Evolutionary conservation across 2,888 invertebrate species (phyloP), one percentile per base, ranked within the genome.

Genomic region (Heteromurus nitidus): DNA sequence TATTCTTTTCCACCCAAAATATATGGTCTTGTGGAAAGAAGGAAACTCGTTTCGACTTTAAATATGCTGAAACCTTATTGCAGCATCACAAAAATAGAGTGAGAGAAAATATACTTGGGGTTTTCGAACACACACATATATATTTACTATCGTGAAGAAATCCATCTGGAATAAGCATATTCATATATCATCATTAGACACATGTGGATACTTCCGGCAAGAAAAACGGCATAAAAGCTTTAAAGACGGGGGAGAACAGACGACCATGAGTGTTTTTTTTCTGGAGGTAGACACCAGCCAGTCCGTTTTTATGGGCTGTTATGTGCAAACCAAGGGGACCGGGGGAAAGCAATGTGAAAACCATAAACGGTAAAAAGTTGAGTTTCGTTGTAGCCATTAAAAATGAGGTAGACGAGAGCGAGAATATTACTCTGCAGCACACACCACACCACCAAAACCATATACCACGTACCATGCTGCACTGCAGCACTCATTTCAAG

Each of bases 131-230:
- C n/a, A n/a, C n/a, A n/a, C n/a, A n/a, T 36, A 36, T n/a, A 18
- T 20, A n/a, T n/a, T 47, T 47, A 47, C 47, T n/a, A 3, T 47
- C 47, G 11, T 47, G 47, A 47, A 47, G 3, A 47, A 55, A 55
- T 26, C 22, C 55, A 5, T 26, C 18, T 16, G 11, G 26, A 55
- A 24, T 55, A 55, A 9, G 68, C 68, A 80, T 80, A 80, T 80
- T 80, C 80, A 80, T 80, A 62, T 55, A 68, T 74, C 80, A 80
- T 74, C 80, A 80, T 74, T 80, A 80, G 69, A 74, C 36, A 80
- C 67, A 69, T 77, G 62, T 60, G 76, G 69, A 79, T 70, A 79
- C 79, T 64, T 79, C 70, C 70, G 69, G 70, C 50, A 70, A 70
- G 68, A 47, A 42, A 24, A 36, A 55, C 28, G 20, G 62, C 42